phyloP scores from a whole-genome alignment of 2,113 vertebrate genomes.

The Pardalotus punctatus region DNA sequence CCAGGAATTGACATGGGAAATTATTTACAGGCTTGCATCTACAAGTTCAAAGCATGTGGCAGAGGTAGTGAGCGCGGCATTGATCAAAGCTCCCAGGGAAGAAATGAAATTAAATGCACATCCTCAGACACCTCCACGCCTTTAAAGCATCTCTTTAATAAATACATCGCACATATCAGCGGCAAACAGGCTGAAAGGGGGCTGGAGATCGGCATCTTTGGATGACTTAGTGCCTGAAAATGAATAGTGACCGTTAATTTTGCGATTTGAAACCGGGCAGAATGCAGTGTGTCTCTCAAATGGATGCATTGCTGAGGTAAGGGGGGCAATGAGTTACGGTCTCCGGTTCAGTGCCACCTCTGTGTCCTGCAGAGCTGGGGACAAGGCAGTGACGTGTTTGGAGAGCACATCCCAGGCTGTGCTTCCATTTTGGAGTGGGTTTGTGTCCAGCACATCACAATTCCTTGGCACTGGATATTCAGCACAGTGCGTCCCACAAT shows the following conservation, averaged over 20 bases:
- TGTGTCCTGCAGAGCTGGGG: neutral
- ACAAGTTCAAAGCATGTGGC: constrained; percentile 24
- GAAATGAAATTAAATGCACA: neutral
- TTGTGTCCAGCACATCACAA: neutral
- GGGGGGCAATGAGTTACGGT: neutral
- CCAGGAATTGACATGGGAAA: constrained; percentile 11
- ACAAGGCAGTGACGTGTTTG: neutral
- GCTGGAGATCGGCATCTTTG: neutral
- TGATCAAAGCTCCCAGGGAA: constrained; percentile 28
- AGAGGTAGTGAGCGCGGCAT: neutral
- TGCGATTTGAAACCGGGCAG: neutral
- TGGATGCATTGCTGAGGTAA: neutral
- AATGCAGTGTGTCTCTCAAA: neutral
- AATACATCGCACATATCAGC: neutral
- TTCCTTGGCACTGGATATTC: neutral
- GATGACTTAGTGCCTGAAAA: neutral
- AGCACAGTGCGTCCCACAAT: neutral
- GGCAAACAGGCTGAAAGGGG: neutral
- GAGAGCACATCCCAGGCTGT: neutral
- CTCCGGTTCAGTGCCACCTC: neutral
- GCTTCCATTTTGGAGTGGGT: neutral
- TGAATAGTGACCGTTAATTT: neutral
- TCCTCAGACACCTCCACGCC: neutral
- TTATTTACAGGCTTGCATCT: neutral
- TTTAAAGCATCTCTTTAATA: neutral